These are phyloP conservation scores for Oxytorus armatus DNA, from an alignment of 2,888 invertebrate species.

Conservation along the genomic window DNA sequence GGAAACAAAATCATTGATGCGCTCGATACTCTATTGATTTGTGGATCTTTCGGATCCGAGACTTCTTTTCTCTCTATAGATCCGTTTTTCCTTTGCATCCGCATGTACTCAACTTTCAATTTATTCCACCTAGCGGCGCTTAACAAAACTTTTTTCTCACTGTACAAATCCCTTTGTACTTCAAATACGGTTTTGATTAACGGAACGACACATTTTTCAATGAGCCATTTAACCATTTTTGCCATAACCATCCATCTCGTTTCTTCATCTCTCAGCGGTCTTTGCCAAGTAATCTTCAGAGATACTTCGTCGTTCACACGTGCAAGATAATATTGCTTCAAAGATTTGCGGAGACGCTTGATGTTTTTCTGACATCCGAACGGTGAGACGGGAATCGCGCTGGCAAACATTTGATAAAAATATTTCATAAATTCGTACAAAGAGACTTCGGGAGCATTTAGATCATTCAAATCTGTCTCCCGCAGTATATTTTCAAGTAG, in stretches of 20 bases:
- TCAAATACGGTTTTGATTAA: constrained; percentile 34
- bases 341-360: constrained; percentile 29
- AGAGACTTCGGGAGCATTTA: too few relatives aligned
- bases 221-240: constrained; percentile 54
- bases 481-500: too few relatives aligned
- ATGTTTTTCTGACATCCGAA: constrained; percentile 43
- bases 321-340: constrained; percentile 34
- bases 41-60: not conserved
- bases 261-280: not conserved
- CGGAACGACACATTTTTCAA: constrained; percentile 34
- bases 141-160: constrained; percentile 36
- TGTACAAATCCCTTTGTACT: constrained; percentile 23
- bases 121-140: constrained; percentile 15
- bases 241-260: constrained; percentile 41
- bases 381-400: not conserved
- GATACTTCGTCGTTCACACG: constrained; percentile 4
- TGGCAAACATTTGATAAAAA: too few relatives aligned
- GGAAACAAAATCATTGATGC: constrained; percentile 18
- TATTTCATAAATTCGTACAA: too few relatives aligned
- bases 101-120: not conserved
- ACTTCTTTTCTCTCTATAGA: not conserved
- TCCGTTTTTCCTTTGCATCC: not conserved
- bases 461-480: too few relatives aligned
- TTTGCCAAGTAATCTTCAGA: constrained; percentile 49
- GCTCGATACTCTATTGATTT: not conserved